Evolutionary conservation across 2,113 vertebrate genomes (phyloP), one percentile per base, ranked within the genome.

Genomic region (Apteryx owenii): DNA sequence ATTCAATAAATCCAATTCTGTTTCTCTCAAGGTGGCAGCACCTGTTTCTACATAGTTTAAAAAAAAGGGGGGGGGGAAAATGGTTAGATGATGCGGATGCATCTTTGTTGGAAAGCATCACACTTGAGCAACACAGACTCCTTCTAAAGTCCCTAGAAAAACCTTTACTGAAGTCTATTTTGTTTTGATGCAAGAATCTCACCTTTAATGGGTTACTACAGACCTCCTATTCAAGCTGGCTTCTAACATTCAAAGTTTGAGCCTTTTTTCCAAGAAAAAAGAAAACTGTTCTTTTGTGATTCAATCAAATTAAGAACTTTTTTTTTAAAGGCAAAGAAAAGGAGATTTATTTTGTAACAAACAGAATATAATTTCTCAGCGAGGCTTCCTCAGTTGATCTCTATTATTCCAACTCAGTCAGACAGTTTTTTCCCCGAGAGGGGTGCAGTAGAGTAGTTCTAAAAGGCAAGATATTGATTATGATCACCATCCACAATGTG

Each of bases 151-250:
- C 26, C 16, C 48, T 13, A 73, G 23, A 26, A 90, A 81, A 72
- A 85, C 0, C 15, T 16, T 13, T 73, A 38, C 22, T 60, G 46
- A 25, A 23, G 2, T 7, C 29, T 4, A 0, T 9, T 28, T 6
- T 12, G 54, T 75, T 77, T 22, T 58, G 36, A 81, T n/a, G 42
- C 54, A 96, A 75, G 54, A 75, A 40, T 26, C n/a, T 81, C 51
- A 77, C 15, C 64, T 91, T 85, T 54, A 73, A 85, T 81, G 40
- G 72, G 13, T 85, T 77, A 53, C 10, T 89, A 61, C 12, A 65
- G 10, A 73, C 58, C 18, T 19, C 61, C 50, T 70, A 77, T 80
- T 66, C 65, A 64, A 88, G 81, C 12, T 56, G 36, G 60, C 25
- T 70, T 46, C 56, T 42, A 58, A 23, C n/a, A 73, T 8, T 50